Evolutionary conservation across 2,888 invertebrate species (phyloP).

Genomic region (Parnassius glacialis): DNA sequence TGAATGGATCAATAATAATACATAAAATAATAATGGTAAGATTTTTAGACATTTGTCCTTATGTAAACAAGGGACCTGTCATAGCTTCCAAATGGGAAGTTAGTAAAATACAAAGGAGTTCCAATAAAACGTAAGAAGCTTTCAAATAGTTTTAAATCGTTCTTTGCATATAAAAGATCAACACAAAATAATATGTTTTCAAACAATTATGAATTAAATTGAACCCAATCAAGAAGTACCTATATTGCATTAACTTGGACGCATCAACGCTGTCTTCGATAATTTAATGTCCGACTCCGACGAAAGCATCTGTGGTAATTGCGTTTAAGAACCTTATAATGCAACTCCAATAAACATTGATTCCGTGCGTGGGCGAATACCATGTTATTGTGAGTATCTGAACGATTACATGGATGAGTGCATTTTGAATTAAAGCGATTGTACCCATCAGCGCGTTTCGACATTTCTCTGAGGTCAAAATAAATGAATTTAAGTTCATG

Average conservation of each 20-base stretch:
- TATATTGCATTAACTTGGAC: conserved; percentile 1
- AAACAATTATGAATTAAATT: no score
- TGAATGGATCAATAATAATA: no score
- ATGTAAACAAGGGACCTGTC: no score
- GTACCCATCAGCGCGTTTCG: conserved; percentile 26
- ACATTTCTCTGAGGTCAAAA: conserved; percentile 22
- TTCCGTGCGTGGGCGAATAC: conserved; percentile 36
- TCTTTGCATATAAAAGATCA: no score
- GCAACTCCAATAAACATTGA: conserved; percentile 31
- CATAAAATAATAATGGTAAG: no score
- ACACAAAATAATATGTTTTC: no score
- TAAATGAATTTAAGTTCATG: conserved; percentile 9
- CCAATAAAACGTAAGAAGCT: no score
- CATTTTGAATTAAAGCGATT: conserved; percentile 32
- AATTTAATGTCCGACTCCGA: conserved; percentile 16
- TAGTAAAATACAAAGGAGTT: no score
- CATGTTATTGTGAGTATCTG: conserved; percentile 36
- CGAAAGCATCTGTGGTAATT: conserved; percentile 22
- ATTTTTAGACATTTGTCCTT: no score
- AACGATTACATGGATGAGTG: conserved; percentile 36
- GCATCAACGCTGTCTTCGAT: not conserved
- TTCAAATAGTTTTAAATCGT: no score
- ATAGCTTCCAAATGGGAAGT: no score
- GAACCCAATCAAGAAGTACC: not conserved
- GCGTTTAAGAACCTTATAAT: conserved; percentile 26